Evolutionary conservation across 2,113 vertebrate species (phyloP).

Genomic region (Thalassarche chlororhynchos): DNA sequence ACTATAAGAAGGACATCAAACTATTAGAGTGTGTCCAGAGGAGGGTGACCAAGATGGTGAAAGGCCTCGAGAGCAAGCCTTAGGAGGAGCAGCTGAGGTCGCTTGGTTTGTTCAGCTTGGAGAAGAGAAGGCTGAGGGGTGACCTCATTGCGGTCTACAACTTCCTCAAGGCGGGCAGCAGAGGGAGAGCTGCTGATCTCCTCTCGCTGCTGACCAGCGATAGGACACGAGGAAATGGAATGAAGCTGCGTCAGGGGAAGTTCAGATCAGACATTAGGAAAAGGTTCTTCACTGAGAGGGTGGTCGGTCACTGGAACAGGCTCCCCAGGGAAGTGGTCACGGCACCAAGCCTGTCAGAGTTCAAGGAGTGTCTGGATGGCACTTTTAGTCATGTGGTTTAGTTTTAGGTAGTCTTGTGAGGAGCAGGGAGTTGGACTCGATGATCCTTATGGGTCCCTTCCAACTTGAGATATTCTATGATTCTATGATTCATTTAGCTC

Average conservation of each 20-base stretch:
- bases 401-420: not conserved
- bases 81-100: not conserved
- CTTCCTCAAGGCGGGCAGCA: not conserved
- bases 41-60: not conserved
- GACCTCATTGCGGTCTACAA: not conserved
- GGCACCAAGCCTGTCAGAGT: not conserved
- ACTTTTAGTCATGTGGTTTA: not conserved
- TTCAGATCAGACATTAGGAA: not conserved
- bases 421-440: not conserved
- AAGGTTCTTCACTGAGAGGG: not conserved
- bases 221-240: not conserved
- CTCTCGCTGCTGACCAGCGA: not conserved
- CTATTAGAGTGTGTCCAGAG: not conserved
- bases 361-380: fast-evolving
- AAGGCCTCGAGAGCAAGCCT: not conserved
- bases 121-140: not conserved
- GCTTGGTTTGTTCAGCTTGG: not conserved
- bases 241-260: not conserved
- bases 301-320: not conserved
- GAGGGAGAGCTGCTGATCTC: not conserved
- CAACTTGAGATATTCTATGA: not conserved
- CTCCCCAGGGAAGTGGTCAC: not conserved
- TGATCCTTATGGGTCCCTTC: not conserved
- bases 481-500: not conserved
- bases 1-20: not conserved